Base-by-base conservation (phyloP, 2,797 vertebrate genomes). In the Sphenodon punctatus region DNA sequence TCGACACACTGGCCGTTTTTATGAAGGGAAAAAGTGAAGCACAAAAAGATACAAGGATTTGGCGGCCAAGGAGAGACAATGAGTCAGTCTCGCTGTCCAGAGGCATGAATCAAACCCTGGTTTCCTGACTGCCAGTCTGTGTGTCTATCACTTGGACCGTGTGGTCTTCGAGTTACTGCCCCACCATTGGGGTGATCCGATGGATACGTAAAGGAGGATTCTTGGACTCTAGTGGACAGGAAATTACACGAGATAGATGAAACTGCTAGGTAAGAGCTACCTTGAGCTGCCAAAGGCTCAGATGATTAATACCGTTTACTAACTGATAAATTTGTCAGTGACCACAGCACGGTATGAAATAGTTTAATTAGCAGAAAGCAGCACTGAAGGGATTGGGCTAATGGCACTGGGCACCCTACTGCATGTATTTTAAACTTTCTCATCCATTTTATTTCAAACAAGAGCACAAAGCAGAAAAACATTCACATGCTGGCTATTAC, bases 401-500 rank as follows among this genome's bases (percentile, higher is more conserved):
- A 51, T 16, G 48, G 25, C 25, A 15, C 7, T 8, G 8, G 16
- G 49, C 25, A 9, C 27, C n/a, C n/a, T 4, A 8, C 49, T 3
- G 8, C n/a, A n/a, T 16, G 14, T 25, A 49, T n/a, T 49, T 51
- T 51, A 51, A 4, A 51, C 48, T 27, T 51, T 51, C 49, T 46
- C n/a, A n/a, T n/a, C 46, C 3, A 14, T 8, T 15, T 4, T 4
- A 49, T 20, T 45, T 19, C 19, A 27, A 51, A 27, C 14, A 27
- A 8, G n/a, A 9, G 49, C 9, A n/a, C 11, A 7, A 6, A 8
- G 1, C 7, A 14, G 13, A 51, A 49, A 14, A 8, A n/a, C 14
- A 16, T n/a, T 8, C 27, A 49, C 5, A 3, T 27, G 14, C 7
- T 16, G 25, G 25, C 22, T 46, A 46, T 46, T 27, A 16, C 45